Base-by-base conservation (phyloP, 1,140 invertebrate species). In the Lamellibrachia luymesi region DNA sequence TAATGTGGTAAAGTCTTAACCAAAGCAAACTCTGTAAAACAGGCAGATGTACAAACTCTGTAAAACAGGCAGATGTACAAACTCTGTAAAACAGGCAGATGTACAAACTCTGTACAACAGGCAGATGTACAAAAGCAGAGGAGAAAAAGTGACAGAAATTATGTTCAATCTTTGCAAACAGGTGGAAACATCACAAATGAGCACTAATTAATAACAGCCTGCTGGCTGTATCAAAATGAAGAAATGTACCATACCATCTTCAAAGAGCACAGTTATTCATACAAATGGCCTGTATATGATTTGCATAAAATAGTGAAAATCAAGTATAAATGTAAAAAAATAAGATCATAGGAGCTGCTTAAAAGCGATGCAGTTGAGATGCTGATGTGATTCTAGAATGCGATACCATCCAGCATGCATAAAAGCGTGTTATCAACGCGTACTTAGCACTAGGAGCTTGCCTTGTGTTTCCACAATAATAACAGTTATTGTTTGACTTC, bases 401-500 rank as follows among this genome's bases (percentile, higher is more conserved):
- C 7, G 64, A 80, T 0, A 22, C 13, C 64, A 22, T 80, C 64
- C 64, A 10, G 64, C 64, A 80, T 80, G 64, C 64, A 80, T 80
- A 22, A 80, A 17, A 22, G 5, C 38, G 25, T 80, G 64, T 80
- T 80, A 80, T 22, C 17, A 22, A 80, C 64, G 64, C 64, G 64
- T 80, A 80, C 64, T 80, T 80, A 80, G 64, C 64, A 80, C 64
- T 80, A 80, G 64, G 64, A 80, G 64, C 64, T 80, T 80, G 64
- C 64, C 64, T 80, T 80, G 64, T 80, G 64, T 80, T 80, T 80
- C 64, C 64, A 80, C 64, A 80, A 80, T 80, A 80, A 80, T 80
- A 80, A 80, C 64, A 80, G 64, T 80, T 80, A 22, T 80, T 80
- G 17, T 80, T 80, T 80, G 64, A 80, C 2, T 38, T 38, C 38